Evolutionary conservation across 2,888 invertebrate species (phyloP), one percentile per base, ranked within the genome.

Genomic region (Caenorhabditis panamensis): DNA sequence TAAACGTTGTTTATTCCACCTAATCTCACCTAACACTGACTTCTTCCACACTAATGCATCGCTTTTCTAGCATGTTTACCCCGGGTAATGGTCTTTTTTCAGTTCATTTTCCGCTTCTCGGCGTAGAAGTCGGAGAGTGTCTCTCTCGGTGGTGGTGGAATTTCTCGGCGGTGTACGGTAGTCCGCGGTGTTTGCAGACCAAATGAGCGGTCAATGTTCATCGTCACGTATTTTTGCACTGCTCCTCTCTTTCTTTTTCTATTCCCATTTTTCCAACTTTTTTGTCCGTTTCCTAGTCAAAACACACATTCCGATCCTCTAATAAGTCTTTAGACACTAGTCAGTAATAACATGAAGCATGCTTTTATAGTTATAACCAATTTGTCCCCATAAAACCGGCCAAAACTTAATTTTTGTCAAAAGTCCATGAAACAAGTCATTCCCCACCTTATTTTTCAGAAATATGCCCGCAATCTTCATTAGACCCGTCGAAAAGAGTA

Each of bases 121-220:
- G 71, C 71, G 36, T 71, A 68, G 68, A 78, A 61, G 37, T 49
- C 26, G 26, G 51, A 64, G 49, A 58, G 20, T 41, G 51, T 28
- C 16, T 37, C 20, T 28, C 16, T 37, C 20, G 62, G 16, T 67
- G 67, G 66, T 71, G 71, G 71, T 49, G 58, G 59, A 54, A 11
- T 41, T 13, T 22, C 62, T 61, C 28, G 26, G 59, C 49, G 54
- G 68, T 26, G 62, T 80, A 80, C 80, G 47, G 80, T 80, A 63
- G 47, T 26, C 36, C 13, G 63, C 54, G 41, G 80, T 81, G 80
- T 76, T 76, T 81, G 80, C 80, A 67, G 73, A 76, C 64, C 51
- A 61, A 59, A 61, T 64, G 80, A 56, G 72, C 80, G 76, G 80
- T 72, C 80, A 53, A 62, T 81, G 76, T 81, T 76, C 80, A 76